A percentile compares a stretch with the other conserved stretches of the same genome.
Evolutionary conservation across 2,797 vertebrate genomes (phyloP).

Genomic region (Myoxocephalus aenaeus): DNA sequence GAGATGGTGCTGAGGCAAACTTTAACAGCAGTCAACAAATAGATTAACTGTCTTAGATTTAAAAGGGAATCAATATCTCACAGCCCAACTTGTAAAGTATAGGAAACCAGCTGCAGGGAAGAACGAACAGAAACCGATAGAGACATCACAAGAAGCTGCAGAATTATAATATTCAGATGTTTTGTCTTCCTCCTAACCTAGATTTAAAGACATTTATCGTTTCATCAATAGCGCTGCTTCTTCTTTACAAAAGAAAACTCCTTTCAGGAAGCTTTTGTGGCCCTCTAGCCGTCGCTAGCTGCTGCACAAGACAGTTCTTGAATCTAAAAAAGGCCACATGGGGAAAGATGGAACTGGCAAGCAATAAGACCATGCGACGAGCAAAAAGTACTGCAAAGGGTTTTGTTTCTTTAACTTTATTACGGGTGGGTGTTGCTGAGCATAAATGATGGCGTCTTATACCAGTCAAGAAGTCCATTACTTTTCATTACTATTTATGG

Average conservation of each 20-base stretch:
- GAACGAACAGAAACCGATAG: background rate
- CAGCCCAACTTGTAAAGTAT: background rate
- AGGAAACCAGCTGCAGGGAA: constrained; percentile 15
- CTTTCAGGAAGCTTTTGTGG: no score
- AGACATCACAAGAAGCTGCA: background rate
- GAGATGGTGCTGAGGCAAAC: constrained; percentile 6
- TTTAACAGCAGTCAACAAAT: constrained; percentile 33
- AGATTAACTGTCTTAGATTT: constrained; percentile 41
- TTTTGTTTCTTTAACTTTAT: background rate
- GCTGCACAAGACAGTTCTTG: background rate
- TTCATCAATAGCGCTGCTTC: background rate
- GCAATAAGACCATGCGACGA: background rate
- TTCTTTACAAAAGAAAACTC: background rate
- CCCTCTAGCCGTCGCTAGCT: background rate
- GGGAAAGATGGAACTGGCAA: background rate
- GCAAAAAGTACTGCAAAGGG: background rate
- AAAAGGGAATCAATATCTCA: constrained; percentile 39
- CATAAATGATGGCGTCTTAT: background rate
- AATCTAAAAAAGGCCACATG: constrained; percentile 7
- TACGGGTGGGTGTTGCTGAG: background rate
- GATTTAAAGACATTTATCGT: background rate
- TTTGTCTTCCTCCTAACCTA: background rate
- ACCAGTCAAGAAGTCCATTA: background rate
- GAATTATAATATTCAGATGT: background rate
- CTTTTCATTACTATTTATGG: background rate